Conservation (phyloP, 92 coral and sea anemone species). For the Zoanthus solanderi region DNA sequence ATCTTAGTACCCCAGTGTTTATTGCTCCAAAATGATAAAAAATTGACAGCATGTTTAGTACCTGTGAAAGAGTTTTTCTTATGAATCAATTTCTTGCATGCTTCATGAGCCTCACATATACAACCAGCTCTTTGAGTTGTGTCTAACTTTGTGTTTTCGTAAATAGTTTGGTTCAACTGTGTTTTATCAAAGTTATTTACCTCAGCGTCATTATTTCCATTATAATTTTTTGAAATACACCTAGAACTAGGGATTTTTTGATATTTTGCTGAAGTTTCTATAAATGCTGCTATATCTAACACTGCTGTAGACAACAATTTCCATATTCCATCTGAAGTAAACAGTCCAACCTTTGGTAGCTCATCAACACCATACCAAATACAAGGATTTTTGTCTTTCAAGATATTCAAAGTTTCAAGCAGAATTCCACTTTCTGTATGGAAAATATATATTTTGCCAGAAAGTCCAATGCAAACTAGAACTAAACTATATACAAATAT, state of each 20-base stretch:
- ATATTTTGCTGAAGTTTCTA: constrained; percentile 40
- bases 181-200: not conserved
- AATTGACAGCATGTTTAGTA: constrained; percentile 57
- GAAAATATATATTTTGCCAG: constrained; percentile 68
- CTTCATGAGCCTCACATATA: not conserved
- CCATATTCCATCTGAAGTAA: constrained; percentile 81
- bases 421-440: constrained; percentile 81
- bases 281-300: constrained; percentile 70
- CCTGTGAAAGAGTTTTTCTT: constrained; percentile 26
- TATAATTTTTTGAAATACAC: not conserved
- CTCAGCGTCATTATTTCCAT: not conserved
- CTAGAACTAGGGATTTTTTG: not conserved
- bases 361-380: constrained; percentile 62
- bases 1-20: constrained; percentile 77
- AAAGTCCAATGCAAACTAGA: constrained; percentile 70
- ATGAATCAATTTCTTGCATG: not conserved
- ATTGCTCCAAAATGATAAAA: constrained; percentile 70
- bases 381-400: constrained; percentile 59
- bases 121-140: not conserved
- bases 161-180: not conserved
- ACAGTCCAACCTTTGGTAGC: constrained; percentile 73
- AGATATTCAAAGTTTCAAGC: constrained; percentile 60
- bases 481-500: constrained; percentile 75
- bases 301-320: constrained; percentile 73
- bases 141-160: not conserved